Evolutionary conservation across 1,140 invertebrate species (phyloP), one percentile per base, ranked within the genome.

Genomic region (Drosophila paulistorum): DNA sequence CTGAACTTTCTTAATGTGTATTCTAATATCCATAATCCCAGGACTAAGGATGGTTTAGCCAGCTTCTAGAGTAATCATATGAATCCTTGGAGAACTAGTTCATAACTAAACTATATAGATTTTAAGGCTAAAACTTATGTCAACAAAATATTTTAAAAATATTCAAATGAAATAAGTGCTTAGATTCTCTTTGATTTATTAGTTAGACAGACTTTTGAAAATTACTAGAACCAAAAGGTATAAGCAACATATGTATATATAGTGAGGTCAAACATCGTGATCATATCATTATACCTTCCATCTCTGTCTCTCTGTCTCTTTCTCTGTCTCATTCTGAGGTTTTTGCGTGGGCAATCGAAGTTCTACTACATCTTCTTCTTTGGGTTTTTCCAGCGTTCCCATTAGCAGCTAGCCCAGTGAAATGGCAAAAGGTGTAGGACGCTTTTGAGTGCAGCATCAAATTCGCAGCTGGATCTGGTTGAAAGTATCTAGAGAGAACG

Each of bases 361-460:
- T 7, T 45, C 65, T 54, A 64, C 59, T 58, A 60, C 60, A n/a
- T n/a, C 30, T 39, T 51, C 26, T 51, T 64, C 10, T 51, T 61
- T 68, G 58, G 71, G 20, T 20, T 48, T 64, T n/a, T 30, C 74
- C 74, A 77, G 74, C 41, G 45, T 51, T 51, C 61, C 74, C 74
- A 77, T 77, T 77, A 77, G 74, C 74, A 68, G 71, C 57, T 51
- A 51, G 45, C 45, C 45, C 45, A 51, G 17, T 10, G 35, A 51
- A 51, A 51, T 51, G 45, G 45, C 74, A 77, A 77, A 77, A 77
- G 68, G 75, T 77, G 74, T 77, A 77, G 75, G 75, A 74, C 74
- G 74, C 76, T 77, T 77, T 71, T 65, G 59, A 26, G 74, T 74
- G 73, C 61, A 65, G 83, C 84, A 89, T 89, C 83, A 83, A 87